Evolutionary conservation across 2,888 invertebrate genomes (phyloP).

Genomic region (Thumatha senex): DNA sequence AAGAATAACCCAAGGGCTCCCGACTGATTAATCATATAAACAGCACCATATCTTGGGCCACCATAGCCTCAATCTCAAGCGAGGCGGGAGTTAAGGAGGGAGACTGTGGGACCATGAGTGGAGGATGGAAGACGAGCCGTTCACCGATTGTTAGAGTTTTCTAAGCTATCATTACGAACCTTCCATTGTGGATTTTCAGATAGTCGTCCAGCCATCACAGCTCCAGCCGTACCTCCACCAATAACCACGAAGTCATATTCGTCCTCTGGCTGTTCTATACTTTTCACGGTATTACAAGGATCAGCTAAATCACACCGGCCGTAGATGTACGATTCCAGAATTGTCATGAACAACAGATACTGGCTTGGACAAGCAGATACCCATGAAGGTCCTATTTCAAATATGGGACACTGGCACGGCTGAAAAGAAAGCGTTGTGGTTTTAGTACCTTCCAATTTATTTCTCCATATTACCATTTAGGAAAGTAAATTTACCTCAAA

Average conservation of each 20-base stretch:
- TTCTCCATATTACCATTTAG: too few relatives aligned
- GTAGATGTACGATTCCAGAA: constrained; percentile 85
- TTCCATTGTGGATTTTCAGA: constrained; percentile 87
- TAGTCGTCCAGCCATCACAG: constrained; percentile 85
- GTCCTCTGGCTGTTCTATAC: constrained; percentile 62
- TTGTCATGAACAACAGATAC: constrained; percentile 85
- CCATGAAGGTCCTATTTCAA: constrained; percentile 83
- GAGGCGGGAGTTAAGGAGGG: too few relatives aligned
- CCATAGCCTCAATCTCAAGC: too few relatives aligned
- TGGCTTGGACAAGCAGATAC: constrained; percentile 83
- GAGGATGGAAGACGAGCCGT: too few relatives aligned
- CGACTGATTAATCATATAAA: too few relatives aligned
- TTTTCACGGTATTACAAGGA: constrained; percentile 83
- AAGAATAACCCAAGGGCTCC: too few relatives aligned
- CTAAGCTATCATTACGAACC: constrained; percentile 40
- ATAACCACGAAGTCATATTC: constrained; percentile 87
- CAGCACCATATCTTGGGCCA: too few relatives aligned
- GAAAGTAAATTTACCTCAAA: too few relatives aligned
- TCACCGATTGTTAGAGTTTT: too few relatives aligned
- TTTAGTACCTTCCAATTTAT: too few relatives aligned
- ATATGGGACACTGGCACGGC: constrained; percentile 82
- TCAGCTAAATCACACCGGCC: constrained; percentile 83
- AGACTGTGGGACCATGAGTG: too few relatives aligned
- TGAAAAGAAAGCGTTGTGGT: constrained; percentile 33
- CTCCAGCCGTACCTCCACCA: constrained; percentile 87